Conservation (phyloP, 2,797 vertebrate genomes). For the Aythya fuligula region DNA sequence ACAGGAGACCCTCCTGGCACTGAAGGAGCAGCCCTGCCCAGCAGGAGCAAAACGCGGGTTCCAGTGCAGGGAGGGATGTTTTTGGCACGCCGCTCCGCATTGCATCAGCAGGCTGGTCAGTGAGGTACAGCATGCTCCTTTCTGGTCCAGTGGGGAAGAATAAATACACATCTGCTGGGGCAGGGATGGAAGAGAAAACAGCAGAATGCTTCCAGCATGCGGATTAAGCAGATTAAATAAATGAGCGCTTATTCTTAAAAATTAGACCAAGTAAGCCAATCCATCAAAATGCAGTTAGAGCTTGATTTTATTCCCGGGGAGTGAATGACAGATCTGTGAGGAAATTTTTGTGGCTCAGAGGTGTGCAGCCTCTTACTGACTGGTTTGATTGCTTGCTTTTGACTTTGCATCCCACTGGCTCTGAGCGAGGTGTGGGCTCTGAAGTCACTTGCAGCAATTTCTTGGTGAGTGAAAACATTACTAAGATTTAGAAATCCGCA, state of each 20-base stretch:
- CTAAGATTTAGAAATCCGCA: neutral
- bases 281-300: neutral
- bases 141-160: constrained; percentile 31
- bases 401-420: neutral
- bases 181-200: neutral
- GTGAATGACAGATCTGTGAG: neutral
- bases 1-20: neutral
- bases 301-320: neutral
- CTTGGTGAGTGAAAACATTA: neutral
- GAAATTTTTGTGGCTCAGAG: neutral
- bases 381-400: neutral
- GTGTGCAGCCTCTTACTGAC: neutral
- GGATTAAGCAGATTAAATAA: constrained; percentile 4
- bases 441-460: neutral
- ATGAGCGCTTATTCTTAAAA: constrained; percentile 8
- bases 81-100: neutral
- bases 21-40: neutral
- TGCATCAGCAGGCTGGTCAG: neutral
- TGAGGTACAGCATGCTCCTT: constrained; percentile 8
- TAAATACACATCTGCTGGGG: neutral
- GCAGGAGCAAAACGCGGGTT: neutral
- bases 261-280: neutral
- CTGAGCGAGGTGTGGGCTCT: neutral
- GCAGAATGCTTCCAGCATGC: rapidly evolving
- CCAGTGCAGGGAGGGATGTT: neutral